phyloP scores from a whole-genome alignment of 2,113 vertebrate species.

The Bathybates hornii region DNA sequence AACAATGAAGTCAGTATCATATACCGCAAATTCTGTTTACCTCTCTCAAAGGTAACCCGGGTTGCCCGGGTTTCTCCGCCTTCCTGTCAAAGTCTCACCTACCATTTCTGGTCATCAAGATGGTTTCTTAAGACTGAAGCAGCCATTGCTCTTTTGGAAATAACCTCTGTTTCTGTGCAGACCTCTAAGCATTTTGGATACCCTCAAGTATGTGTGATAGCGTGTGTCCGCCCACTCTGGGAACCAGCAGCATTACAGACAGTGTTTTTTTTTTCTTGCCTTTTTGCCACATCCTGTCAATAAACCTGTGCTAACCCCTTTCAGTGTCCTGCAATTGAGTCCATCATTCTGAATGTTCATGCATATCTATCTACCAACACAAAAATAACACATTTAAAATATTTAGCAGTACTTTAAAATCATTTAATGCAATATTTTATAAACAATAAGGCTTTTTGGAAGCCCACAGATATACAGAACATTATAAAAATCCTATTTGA shows the following conservation, averaged over 20 bases:
- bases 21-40: background rate
- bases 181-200: background rate
- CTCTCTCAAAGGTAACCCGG: background rate
- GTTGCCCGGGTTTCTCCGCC: background rate
- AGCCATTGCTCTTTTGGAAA: background rate
- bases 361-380: background rate
- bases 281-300: background rate
- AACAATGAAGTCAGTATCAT: background rate
- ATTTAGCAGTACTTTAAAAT: background rate
- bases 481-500: background rate
- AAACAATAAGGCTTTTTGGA: background rate
- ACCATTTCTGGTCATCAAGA: background rate
- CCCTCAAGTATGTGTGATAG: background rate
- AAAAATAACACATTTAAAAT: background rate
- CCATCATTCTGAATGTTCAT: background rate
- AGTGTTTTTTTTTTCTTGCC: background rate
- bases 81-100: background rate
- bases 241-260: background rate
- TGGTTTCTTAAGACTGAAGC: background rate
- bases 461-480: background rate
- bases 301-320: background rate
- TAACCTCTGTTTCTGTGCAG: background rate
- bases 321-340: background rate
- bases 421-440: background rate
- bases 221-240: background rate